Evolutionary conservation across 1,140 invertebrate genomes (phyloP), one percentile per base, ranked within the genome.

Genomic region (Homarus americanus): DNA sequence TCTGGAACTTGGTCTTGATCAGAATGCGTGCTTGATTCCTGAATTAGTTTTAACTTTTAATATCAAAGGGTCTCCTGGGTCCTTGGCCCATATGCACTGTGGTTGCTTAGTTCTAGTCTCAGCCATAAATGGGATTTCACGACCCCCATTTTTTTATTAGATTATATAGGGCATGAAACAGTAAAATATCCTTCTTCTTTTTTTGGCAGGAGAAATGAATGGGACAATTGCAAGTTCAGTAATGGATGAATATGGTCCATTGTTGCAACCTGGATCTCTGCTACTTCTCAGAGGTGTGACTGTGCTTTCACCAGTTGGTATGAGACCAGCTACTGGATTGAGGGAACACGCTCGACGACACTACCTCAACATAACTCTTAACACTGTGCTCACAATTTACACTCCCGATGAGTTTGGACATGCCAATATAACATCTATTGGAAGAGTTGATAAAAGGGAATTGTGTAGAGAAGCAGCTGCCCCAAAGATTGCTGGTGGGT

Each of bases 361-460:
- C 53, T 91, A 91, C 82, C 89, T 91, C 36, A 91, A 83, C 69
- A 84, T 91, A 28, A 91, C 89, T 20, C 73, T 58, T 2, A 76
- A 84, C 32, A 78, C 89, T 28, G 40, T 91, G 20, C 32, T 91
- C 34, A 53, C 73, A 17, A 86, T 91, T n/a, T 91, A 91, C 73
- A 79, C 89, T 9, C 63, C 89, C 1, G 89, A 91, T 69, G 82
- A 85, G 36, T 15, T 9, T 34, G 89, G 82, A 2, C 36, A 80
- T 63, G 82, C 86, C 4, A 85, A 32, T 20, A 86, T 20, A 41
- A 91, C 76, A 20, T 28, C 49, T 32, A 28, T 91, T 44, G 49
- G 40, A 34, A 28, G 63, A 17, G 49, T 75, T 0, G 75, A 34
- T 40, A 78, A 66, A 53, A 41, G n/a, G n/a, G 76, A 80, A 53